Percentiles rank a stretch among this genome's conserved stretches.
Conservation (phyloP, 92 coral and sea anemone genomes). For the Chrysogorgia sp. region DNA sequence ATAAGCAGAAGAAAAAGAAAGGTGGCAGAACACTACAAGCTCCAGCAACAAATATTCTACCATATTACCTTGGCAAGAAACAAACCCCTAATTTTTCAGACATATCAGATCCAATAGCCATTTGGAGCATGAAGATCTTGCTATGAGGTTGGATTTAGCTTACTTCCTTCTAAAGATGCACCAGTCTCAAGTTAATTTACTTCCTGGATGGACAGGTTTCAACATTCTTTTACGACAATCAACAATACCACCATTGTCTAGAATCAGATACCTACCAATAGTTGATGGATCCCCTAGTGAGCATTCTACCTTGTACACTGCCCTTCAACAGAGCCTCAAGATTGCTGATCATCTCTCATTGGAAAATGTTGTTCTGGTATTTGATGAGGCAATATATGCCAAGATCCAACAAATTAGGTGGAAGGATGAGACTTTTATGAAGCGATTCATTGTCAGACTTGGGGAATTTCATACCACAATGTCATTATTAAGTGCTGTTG, state of each 20-base stretch:
- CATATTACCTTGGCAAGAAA: conserved; percentile 23
- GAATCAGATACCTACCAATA: conserved; percentile 6
- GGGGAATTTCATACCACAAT: conserved; percentile 4
- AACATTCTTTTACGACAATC: no score
- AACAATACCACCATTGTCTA: no score
- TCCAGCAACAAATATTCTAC: background rate
- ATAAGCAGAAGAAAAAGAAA: background rate
- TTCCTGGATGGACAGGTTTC: conserved; percentile 1
- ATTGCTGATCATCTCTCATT: conserved; percentile 17
- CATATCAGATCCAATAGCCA: background rate
- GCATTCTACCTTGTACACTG: background rate
- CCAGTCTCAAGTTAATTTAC: background rate
- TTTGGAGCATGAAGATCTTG: background rate
- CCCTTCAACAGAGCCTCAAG: background rate
- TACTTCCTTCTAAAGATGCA: background rate
- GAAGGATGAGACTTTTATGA: conserved; percentile 1
- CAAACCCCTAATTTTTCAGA: conserved; percentile 8
- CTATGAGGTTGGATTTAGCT: background rate
- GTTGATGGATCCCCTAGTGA: conserved; percentile 22
- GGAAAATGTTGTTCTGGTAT: conserved; percentile 1
- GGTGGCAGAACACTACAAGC: background rate
- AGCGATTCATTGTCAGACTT: conserved; percentile 2
- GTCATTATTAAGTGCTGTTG: background rate
- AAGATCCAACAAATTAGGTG: conserved; percentile 26
- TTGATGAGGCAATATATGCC: background rate